These are phyloP conservation scores for Cyclopterus lumpus DNA, from an alignment of 2,797 vertebrate species.

Conservation along the genomic window DNA sequence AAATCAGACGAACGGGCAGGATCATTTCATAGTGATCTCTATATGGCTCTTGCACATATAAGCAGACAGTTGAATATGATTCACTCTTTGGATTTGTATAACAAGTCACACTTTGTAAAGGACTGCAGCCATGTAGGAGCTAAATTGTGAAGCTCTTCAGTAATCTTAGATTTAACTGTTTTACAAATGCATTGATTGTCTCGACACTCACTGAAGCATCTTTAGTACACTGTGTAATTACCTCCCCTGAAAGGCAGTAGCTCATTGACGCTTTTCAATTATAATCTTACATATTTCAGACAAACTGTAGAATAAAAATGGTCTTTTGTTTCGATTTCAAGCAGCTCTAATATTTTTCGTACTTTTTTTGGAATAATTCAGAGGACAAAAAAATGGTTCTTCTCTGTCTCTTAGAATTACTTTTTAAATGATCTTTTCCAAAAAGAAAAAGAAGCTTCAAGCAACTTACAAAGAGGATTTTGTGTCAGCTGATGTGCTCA, in stretches of 20 bases:
- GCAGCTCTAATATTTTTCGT: background rate
- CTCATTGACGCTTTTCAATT: conserved; percentile 13
- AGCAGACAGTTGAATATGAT: conserved; percentile 16
- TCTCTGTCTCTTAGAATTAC: background rate
- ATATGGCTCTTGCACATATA: conserved; percentile 7
- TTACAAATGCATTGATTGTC: conserved; percentile 17
- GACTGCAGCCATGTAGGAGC: background rate
- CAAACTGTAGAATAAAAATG: background rate
- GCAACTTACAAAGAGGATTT: conserved; percentile 1
- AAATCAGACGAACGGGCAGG: too few species aligned
- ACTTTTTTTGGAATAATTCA: background rate
- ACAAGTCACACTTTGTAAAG: conserved; percentile 15
- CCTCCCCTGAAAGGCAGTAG: conserved; percentile 4
- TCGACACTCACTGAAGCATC: background rate
- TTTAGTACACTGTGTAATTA: conserved; percentile 21
- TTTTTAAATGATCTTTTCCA: background rate
- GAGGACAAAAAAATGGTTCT: background rate
- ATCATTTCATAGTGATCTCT: background rate
- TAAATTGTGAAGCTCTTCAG: background rate
- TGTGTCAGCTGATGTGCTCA: conserved; percentile 39
- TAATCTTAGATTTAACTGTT: background rate
- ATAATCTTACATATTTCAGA: background rate
- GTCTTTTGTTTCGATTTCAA: background rate
- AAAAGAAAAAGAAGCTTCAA: background rate
- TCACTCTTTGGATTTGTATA: conserved; percentile 34